Evolutionary conservation across 2,113 vertebrate genomes (phyloP), one percentile per base, ranked within the genome.

Genomic region (Malaclemys terrapin): DNA sequence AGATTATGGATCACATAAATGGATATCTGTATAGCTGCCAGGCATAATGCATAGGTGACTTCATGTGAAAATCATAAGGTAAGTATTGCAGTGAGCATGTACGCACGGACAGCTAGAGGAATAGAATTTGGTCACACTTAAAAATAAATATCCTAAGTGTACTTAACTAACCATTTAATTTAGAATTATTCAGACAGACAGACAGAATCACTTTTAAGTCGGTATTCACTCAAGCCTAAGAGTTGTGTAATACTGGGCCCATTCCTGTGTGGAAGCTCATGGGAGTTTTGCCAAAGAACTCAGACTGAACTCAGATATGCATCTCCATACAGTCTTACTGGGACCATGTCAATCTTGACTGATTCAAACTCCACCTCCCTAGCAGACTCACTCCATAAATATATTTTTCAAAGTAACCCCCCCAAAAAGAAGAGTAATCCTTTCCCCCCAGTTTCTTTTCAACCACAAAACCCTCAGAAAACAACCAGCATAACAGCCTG

Each of bases 11-110:
- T 96, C 97, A 95, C 93, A 85, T 94, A 96, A 97, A 96, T 93
- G 95, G 95, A 97, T 96, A 97, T 97, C 97, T 97, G 88, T 92
- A 11, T 85, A 96, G 96, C 96, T 97, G 94, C 97, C 96, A 96
- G 97, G 92, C 95, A 97, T 84, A 94, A 76, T 84, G 82, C 76
- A 17, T 94, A 98, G 96, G 97, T 97, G 88, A 98, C 96, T 96
- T 97, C 93, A 94, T 98, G 88, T 97, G 97, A 96, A 97, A 97
- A 96, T 94, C 97, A 97, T 96, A 95, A 98, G 96, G 97, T 97
- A 96, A 97, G 96, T 91, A 81, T 96, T 94, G 95, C 80, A 94
- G 85, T 13, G 24, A 22, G n/a, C 80, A 79, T 27, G 54, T 80
- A 95, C 94, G 87, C 50, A 31, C 69, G 89, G 93, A 81, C 94